These are phyloP conservation scores for Neofelis nebulosa DNA, from an alignment of 2,113 vertebrate genomes.

Conservation along the genomic window DNA sequence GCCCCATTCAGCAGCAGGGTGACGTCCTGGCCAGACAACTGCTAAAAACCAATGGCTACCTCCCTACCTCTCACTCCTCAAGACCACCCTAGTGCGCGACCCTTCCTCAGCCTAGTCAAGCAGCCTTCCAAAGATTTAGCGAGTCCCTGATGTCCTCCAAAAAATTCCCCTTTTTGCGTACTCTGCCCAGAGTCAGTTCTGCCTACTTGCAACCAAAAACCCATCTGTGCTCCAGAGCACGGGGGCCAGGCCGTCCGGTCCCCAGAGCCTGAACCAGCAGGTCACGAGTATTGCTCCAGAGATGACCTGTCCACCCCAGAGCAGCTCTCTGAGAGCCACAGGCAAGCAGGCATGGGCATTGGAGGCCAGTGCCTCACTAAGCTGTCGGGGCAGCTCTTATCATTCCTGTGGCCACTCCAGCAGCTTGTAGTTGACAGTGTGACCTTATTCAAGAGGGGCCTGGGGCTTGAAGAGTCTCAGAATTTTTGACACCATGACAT, in stretches of 20 bases:
- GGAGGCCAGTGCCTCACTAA: neutral
- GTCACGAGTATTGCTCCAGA: neutral
- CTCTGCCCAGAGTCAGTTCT: neutral
- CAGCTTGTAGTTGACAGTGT: neutral
- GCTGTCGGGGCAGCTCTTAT: neutral
- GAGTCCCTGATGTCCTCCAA: neutral
- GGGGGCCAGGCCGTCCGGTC: neutral
- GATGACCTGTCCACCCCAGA: neutral
- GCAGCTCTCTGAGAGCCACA: neutral
- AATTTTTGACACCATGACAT: slow-evolving; percentile 53
- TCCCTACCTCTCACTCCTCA: neutral
- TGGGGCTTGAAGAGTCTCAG: neutral
- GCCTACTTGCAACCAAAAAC: neutral
- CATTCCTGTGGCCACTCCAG: neutral
- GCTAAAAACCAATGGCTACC: neutral
- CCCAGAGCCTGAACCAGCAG: neutral
- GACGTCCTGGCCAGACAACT: rapidly evolving
- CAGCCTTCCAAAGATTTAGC: neutral
- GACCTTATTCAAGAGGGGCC: neutral
- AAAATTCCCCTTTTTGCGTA: neutral
- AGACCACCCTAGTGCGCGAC: neutral
- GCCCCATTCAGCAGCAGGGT: rapidly evolving
- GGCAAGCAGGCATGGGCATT: neutral
- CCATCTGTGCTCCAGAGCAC: neutral
- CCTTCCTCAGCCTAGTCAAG: neutral